Evolutionary conservation across 2,797 vertebrate species (phyloP), one percentile per base, ranked within the genome.

Genomic region (Chaenodraco wilsoni): DNA sequence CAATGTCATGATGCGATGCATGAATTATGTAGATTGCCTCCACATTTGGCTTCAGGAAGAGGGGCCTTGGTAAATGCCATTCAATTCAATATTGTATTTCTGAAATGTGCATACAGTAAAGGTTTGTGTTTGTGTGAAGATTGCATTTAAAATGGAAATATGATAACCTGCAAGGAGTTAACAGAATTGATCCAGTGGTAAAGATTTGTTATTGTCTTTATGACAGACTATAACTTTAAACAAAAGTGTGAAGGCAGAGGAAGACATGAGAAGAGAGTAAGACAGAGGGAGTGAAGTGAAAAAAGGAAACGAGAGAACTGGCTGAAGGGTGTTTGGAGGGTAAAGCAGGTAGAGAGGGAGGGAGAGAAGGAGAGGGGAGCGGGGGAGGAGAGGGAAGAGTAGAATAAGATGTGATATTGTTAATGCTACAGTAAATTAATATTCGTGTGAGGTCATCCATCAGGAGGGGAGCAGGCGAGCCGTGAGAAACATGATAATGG

Each of bases 391-490:
- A 64, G 57, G 72, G 33, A 81, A 78, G 77, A 73, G 84, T 85
- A 83, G 92, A 91, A 85, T 91, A 88, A 88, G 62, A 84, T 88
- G 90, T 91, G 91, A 90, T 92, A 89, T 87, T 92, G 92, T 92
- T 93, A 94, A 94, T 90, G 87, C 93, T 91, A 93, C 89, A 93
- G 89, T 90, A 93, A 89, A 94, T 92, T 92, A 91, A 95, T 94
- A 95, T 92, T 94, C 90, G 78, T 77, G 79, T 92, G 89, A 90
- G 93, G 93, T 94, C 94, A 94, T 93, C 92, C 88, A 84, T 82
- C 91, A 76, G 91, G 82, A 88, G 88, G 74, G 62, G 87, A 92
- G 81, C 77, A 84, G 57, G 79, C 81, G 88, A 88, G 84, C 76
- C 88, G 75, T 89, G 89, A 93, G 90, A 91, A 91, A 91, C 81